Evolutionary conservation across 2,113 vertebrate species (phyloP).

Genomic region (Malurus elegans): DNA sequence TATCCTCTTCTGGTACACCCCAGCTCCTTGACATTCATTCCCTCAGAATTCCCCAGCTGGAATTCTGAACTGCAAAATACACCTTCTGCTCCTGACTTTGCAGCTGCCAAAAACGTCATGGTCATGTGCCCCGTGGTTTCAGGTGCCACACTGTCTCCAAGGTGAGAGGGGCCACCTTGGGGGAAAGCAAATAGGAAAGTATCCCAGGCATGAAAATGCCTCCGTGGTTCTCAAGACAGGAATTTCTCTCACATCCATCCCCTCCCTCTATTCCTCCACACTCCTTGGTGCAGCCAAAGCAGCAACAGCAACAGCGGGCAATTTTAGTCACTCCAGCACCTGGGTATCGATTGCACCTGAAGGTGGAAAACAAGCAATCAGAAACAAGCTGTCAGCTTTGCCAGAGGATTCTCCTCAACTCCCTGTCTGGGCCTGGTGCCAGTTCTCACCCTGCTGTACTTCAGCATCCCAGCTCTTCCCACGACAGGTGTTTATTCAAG

Average conservation of each 20-base stretch:
- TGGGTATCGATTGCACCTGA: not conserved
- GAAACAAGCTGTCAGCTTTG: not conserved
- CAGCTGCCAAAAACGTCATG: not conserved
- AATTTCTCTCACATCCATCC: conserved; percentile 58
- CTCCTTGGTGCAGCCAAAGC: conserved; percentile 18
- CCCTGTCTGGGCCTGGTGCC: not conserved
- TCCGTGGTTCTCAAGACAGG: conserved; percentile 55
- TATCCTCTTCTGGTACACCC: not conserved
- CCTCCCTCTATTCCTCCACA: conserved; percentile 50
- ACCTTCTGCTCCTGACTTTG: not conserved
- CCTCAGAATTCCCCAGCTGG: not conserved
- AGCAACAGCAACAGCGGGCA: not conserved
- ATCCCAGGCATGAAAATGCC: conserved; percentile 51
- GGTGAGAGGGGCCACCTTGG: conserved; percentile 17
- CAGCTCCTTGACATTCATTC: not conserved
- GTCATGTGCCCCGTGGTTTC: not conserved
- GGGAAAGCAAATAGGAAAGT: conserved; percentile 65
- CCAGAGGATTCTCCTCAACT: not conserved
- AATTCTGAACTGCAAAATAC: not conserved
- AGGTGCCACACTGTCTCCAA: conserved; percentile 27
- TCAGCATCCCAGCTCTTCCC: not conserved
- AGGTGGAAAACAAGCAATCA: not conserved
- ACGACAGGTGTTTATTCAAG: not conserved
- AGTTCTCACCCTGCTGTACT: not conserved
- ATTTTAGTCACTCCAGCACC: not conserved